These are phyloP conservation scores for Dichetophora obliterata DNA, from an alignment of 2,888 invertebrate genomes.

Conservation along the genomic window DNA sequence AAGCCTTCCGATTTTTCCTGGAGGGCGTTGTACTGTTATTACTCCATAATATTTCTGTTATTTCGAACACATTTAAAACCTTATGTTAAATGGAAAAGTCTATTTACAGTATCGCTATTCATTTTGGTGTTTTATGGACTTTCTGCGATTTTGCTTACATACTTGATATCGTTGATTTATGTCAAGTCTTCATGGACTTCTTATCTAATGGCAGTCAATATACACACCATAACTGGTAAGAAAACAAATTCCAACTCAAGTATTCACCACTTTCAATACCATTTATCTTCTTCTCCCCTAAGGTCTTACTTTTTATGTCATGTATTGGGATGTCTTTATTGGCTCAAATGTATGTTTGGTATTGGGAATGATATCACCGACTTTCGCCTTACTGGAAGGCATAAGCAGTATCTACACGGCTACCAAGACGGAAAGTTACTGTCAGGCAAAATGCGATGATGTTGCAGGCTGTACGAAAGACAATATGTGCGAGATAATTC, in stretches of 20 bases:
- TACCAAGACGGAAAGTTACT: slow-evolving; percentile 49
- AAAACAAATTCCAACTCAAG: not conserved
- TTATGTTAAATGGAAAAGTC: not conserved
- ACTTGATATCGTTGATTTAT: slow-evolving; percentile 78
- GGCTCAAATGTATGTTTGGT: slow-evolving; percentile 54
- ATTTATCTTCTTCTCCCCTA: not conserved
- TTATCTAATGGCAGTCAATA: slow-evolving; percentile 78
- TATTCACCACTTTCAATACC: not conserved
- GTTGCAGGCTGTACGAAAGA: slow-evolving; percentile 44
- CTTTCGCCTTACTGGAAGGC: slow-evolving; percentile 58
- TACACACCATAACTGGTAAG: slow-evolving; percentile 55
- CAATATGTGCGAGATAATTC: slow-evolving; percentile 54
- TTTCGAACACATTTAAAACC: not conserved
- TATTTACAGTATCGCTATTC: slow-evolving; percentile 73
- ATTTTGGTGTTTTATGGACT: slow-evolving; percentile 78
- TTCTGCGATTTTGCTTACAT: slow-evolving; percentile 79
- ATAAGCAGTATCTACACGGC: slow-evolving; percentile 57
- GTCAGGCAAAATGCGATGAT: slow-evolving; percentile 48
- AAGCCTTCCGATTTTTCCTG: no score
- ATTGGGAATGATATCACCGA: slow-evolving; percentile 55
- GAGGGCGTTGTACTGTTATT: no score
- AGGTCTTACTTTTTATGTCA: slow-evolving; percentile 55
- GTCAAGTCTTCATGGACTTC: slow-evolving; percentile 77
- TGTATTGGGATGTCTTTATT: slow-evolving; percentile 59
- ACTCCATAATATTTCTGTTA: not conserved